A percentile compares a stretch with the other conserved stretches of the same genome.
These are phyloP conservation scores for Tupaia tana DNA, from an alignment of 2,113 vertebrate genomes.

Conservation along the genomic window DNA sequence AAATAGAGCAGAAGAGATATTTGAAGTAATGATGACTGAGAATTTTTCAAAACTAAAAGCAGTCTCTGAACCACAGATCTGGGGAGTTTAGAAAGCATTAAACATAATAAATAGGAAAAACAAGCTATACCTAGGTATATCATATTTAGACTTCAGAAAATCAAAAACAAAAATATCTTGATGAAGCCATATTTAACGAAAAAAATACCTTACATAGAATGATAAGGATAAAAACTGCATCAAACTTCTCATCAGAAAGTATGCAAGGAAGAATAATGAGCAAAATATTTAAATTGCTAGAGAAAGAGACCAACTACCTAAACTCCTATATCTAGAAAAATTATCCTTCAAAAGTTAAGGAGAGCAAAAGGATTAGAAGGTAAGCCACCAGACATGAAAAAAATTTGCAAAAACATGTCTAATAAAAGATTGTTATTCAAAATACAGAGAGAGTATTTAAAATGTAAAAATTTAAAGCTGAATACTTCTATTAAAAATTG, in stretches of 20 bases:
- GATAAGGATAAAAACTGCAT: neutral
- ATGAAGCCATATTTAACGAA: neutral
- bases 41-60: neutral
- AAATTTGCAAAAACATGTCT: too few relatives aligned
- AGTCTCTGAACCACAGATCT: neutral
- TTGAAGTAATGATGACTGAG: neutral
- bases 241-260: neutral
- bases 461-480: neutral
- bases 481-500: neutral
- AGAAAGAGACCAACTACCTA: neutral
- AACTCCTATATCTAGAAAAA: neutral
- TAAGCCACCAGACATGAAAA: neutral
- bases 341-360: neutral
- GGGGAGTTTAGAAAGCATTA: neutral
- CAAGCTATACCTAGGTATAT: neutral
- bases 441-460: neutral
- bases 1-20: neutral
- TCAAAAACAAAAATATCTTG: neutral
- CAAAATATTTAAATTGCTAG: neutral
- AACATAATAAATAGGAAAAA: neutral
- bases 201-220: neutral
- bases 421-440: neutral
- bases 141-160: neutral
- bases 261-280: neutral
- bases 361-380: neutral